Evolutionary conservation across 2,113 vertebrate species (phyloP), one percentile per base, ranked within the genome.

Genomic region (Boulengeromyrus knoepffleri): DNA sequence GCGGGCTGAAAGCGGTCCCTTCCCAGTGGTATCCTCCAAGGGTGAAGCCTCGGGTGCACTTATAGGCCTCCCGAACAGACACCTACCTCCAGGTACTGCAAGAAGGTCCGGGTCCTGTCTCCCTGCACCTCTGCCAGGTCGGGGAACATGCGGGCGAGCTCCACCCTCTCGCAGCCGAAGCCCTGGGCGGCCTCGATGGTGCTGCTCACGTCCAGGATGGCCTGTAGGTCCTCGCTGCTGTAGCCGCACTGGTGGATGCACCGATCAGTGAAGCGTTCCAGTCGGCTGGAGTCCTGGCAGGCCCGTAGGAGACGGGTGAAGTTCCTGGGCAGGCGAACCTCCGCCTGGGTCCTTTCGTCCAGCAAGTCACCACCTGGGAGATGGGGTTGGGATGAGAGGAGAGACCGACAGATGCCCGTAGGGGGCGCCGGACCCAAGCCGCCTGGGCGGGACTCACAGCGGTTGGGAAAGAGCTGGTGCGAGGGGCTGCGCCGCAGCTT

Each of bases 1-100:
- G 12, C 21, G 80, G 39, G 6, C 31, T 88, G 39, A 42, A 62
- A 66, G 39, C 0, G 0, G 46, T 15, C 47, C 6, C 47, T 27
- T 46, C 47, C 39, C 36, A 46, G 17, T 24, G 80, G 80, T 6
- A 21, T 9, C 15, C 9, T 39, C 56, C 56, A 13, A 70, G 27
- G 42, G 21, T 10, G 24, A 85, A 85, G 45, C 80, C 45, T 10
- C 17, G 2, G 42, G 21, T 9, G 42, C 5, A 4, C 39, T 83
- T 45, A 39, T 45, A 36, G 66, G 80, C 47, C 42, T n/a, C n/a
- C 80, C 0, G 19, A 3, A 24, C 39, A 53, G 2, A 92, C 91
- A 92, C 93, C 90, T 85, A 97, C 97, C 96, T 96, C 94, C 50
- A 97, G 46, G n/a, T 97, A 97, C 89, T 96, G 96, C 7, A 92